Conservation (phyloP, 2,797 vertebrate genomes). For the Pantherophis alleghaniensis region DNA sequence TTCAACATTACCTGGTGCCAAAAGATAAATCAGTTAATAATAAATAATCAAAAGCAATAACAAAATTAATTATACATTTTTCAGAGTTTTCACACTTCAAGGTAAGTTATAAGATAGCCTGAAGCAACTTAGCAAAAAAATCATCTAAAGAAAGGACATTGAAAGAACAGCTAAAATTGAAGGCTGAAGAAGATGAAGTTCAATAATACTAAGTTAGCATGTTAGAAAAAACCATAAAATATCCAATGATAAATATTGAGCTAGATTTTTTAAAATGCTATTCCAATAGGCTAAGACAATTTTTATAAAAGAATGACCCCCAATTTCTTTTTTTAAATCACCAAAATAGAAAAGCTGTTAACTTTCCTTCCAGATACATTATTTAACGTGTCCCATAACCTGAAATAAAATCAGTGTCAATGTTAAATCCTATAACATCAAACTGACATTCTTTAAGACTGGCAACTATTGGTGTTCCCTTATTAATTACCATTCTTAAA, state of each 20-base stretch:
- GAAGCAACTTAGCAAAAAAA: neutral
- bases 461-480: neutral
- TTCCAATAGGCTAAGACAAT: neutral
- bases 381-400: neutral
- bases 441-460: neutral
- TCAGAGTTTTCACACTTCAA: neutral
- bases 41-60: neutral
- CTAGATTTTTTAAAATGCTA: neutral
- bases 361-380: neutral
- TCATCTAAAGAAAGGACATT: neutral
- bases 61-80: neutral
- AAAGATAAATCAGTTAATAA: neutral
- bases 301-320: neutral
- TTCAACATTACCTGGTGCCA: neutral
- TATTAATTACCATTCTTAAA: neutral
- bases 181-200: neutral
- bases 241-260: neutral
- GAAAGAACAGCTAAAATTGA: neutral
- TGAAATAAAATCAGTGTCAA: neutral
- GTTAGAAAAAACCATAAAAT: neutral
- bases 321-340: neutral
- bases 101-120: accelerated
- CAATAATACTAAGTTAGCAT: neutral
- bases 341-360: neutral
- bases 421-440: neutral